Percentiles rank a stretch among this genome's conserved stretches.
phyloP scores from a whole-genome alignment of 1,140 invertebrate species.

The Drosophila littoralis region DNA sequence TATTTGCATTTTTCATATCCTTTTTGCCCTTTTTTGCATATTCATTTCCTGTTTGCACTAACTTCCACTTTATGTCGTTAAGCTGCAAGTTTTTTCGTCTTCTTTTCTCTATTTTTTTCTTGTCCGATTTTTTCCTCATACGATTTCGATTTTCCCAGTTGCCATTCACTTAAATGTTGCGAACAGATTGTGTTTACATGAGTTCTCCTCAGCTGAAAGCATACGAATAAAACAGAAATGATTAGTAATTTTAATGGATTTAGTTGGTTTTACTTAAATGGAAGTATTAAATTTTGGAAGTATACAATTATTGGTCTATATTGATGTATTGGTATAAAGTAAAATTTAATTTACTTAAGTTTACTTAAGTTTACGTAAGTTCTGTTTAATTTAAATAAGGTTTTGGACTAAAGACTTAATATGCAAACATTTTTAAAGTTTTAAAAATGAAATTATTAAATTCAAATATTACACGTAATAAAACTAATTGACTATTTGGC shows the following conservation, averaged over 20 bases:
- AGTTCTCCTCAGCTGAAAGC: constrained; percentile 9
- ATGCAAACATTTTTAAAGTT: no score
- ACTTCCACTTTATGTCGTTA: constrained; percentile 39
- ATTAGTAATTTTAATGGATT: neutral
- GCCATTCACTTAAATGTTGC: neutral
- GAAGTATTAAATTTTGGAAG: neutral
- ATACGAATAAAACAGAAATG: neutral
- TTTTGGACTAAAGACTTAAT: no score
- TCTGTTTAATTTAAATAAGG: no score
- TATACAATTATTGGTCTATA: neutral
- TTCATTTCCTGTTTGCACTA: constrained; percentile 73
- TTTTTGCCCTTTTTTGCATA: constrained; percentile 73
- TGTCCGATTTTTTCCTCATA: neutral
- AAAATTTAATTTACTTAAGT: neutral
- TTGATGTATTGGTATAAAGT: neutral
- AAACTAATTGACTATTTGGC: no score
- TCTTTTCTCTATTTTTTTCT: no score
- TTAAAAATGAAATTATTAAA: no score
- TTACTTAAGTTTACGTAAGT: no score
- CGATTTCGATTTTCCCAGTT: constrained; percentile 1
- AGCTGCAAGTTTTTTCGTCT: constrained; percentile 3
- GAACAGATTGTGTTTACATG: neutral
- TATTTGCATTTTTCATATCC: constrained; percentile 82
- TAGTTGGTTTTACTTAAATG: neutral
- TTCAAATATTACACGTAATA: no score